A percentile compares a stretch with the other conserved stretches of the same genome.
These are phyloP conservation scores for Fregata magnificens DNA, from an alignment of 2,113 vertebrate species.

Conservation along the genomic window DNA sequence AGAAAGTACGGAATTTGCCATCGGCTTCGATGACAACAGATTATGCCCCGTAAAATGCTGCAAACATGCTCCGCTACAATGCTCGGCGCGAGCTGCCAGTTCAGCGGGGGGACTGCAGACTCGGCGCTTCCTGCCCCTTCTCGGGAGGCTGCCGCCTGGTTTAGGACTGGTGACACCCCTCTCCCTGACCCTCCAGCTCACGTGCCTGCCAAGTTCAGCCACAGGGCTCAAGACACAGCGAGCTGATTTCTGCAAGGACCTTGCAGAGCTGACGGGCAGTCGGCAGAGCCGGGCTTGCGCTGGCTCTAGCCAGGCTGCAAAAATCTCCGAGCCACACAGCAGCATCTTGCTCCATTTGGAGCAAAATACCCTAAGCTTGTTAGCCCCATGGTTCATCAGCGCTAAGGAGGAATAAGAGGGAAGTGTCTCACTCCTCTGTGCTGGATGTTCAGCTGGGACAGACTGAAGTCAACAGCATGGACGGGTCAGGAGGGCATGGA, in stretches of 20 bases:
- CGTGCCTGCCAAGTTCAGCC: not conserved
- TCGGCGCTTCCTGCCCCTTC: not conserved
- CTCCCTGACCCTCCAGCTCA: not conserved
- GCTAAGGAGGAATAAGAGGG: not conserved
- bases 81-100: not conserved
- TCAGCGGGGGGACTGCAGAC: not conserved
- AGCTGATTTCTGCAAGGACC: not conserved
- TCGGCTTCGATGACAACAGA: conserved; percentile 66
- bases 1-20: conserved; percentile 67
- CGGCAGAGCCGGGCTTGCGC: not conserved
- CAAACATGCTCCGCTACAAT: not conserved
- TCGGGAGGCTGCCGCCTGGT: not conserved
- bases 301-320: not conserved
- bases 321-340: not conserved
- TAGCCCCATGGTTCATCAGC: not conserved
- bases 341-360: not conserved
- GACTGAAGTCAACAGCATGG: not conserved
- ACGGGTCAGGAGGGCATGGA: not conserved
- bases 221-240: not conserved
- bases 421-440: not conserved
- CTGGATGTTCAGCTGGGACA: not conserved
- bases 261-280: not conserved
- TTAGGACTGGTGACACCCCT: not conserved
- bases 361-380: not conserved
- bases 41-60: conserved; percentile 15